A percentile compares a stretch with the other conserved stretches of the same genome.
These are phyloP conservation scores for Heliconius erato DNA, from an alignment of 2,888 invertebrate species.

Conservation along the genomic window DNA sequence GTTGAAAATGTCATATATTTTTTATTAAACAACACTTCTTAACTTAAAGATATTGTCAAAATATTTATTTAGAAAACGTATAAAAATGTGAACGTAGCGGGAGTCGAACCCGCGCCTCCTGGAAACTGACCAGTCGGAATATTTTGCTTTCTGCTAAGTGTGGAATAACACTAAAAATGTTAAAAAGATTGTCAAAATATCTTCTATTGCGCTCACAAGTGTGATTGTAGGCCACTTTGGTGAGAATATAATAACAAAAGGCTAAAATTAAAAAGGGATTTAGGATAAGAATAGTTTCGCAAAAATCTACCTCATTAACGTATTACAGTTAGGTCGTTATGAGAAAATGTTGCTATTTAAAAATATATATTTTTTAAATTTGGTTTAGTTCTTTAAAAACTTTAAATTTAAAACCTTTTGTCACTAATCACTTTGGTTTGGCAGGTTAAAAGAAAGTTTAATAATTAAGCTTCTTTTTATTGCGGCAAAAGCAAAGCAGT, in stretches of 20 bases:
- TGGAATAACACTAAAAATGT: neutral
- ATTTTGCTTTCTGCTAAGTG: too few relatives aligned
- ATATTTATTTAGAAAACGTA: too few relatives aligned
- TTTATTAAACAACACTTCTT: too few relatives aligned
- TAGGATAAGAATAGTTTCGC: constrained; percentile 38
- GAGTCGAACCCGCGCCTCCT: too few relatives aligned
- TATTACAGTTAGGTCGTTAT: constrained; percentile 36
- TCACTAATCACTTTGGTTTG: constrained; percentile 16
- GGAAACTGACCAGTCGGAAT: too few relatives aligned
- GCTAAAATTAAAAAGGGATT: constrained; percentile 30
- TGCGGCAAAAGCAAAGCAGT: neutral
- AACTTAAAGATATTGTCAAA: too few relatives aligned
- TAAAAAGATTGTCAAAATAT: neutral
- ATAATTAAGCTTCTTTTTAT: neutral
- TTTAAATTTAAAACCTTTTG: constrained; percentile 13
- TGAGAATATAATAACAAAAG: constrained; percentile 39
- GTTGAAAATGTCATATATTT: too few relatives aligned
- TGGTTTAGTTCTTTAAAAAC: too few relatives aligned
- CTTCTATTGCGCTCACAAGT: constrained; percentile 5
- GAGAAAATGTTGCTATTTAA: constrained; percentile 23
- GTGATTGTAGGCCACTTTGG: constrained; percentile 15
- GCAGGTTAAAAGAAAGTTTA: neutral
- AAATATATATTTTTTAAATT: neutral
- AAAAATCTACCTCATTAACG: constrained; percentile 37
- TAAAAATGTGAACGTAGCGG: too few relatives aligned